A percentile compares a stretch with the other conserved stretches of the same genome.
These are phyloP conservation scores for Parnassius glacialis DNA, from an alignment of 2,888 invertebrate genomes.

Conservation along the genomic window DNA sequence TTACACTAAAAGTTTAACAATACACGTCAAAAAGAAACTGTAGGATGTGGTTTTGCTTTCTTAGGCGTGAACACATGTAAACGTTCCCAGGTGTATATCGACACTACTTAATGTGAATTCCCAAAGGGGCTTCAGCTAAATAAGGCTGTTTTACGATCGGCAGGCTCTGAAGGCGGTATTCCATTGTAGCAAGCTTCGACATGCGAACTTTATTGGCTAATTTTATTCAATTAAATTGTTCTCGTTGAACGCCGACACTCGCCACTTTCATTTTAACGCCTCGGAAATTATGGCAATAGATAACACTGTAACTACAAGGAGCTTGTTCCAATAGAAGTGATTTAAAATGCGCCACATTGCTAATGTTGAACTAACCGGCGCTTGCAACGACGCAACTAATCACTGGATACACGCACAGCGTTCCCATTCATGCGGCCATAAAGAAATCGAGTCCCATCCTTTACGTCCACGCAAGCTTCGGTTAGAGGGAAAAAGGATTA, in stretches of 20 bases:
- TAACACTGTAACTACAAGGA: conserved; percentile 42
- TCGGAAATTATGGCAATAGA: conserved; percentile 71
- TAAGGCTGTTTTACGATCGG: conserved; percentile 66
- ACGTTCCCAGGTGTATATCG: conserved; percentile 53
- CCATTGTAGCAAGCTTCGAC: conserved; percentile 71
- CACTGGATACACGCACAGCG: conserved; percentile 43
- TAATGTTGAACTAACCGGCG: conserved; percentile 38
- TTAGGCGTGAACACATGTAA: conserved; percentile 51
- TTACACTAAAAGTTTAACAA: not conserved
- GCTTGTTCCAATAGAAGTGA: conserved; percentile 45
- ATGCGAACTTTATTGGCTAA: conserved; percentile 75
- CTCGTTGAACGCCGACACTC: conserved; percentile 44
- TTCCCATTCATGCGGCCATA: conserved; percentile 46
- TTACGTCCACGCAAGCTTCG: conserved; percentile 43
- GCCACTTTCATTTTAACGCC: conserved; percentile 63
- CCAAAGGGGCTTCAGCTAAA: conserved; percentile 61
- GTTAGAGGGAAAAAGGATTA: conserved; percentile 57
- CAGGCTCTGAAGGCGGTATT: conserved; percentile 61
- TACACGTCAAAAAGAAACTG: conserved; percentile 8
- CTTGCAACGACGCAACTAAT: conserved; percentile 37
- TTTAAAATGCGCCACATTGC: conserved; percentile 45
- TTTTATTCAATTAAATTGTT: conserved; percentile 80
- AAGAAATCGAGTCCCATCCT: conserved; percentile 46
- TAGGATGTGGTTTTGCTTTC: conserved; percentile 33
- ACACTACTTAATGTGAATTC: conserved; percentile 69